phyloP scores from a whole-genome alignment of 1,140 invertebrate species.

The Dendrolimus punctatus region DNA sequence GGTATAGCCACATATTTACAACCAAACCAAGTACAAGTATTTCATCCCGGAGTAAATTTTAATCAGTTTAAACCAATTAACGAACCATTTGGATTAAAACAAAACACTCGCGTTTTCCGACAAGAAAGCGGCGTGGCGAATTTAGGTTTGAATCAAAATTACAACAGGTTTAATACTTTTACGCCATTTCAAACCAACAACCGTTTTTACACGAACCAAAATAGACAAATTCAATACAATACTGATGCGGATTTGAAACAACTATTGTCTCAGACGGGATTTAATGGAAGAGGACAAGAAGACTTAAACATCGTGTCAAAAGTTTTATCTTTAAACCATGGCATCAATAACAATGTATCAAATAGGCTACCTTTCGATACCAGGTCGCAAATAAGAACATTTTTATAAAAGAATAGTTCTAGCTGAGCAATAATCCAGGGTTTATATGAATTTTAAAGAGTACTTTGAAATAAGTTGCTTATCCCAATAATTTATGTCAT shows the following conservation, averaged over 20 bases:
- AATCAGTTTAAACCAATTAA: conserved; percentile 37
- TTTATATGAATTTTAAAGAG: no score
- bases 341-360: conserved; percentile 49
- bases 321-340: conserved; percentile 83
- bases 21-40: conserved; percentile 30
- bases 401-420: conserved; percentile 8
- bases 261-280: conserved; percentile 76
- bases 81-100: conserved; percentile 39
- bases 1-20: conserved; percentile 59
- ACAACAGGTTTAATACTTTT: conserved; percentile 46
- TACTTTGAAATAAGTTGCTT: no score
- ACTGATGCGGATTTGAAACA: conserved; percentile 77
- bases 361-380: conserved; percentile 51
- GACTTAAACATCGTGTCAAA: conserved; percentile 87
- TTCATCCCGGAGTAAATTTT: conserved; percentile 35
- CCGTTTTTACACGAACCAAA: conserved; percentile 33
- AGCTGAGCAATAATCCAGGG: no score
- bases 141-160: conserved; percentile 65
- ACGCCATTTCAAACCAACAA: conserved; percentile 33
- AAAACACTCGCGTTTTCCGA: conserved; percentile 58
- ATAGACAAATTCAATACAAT: conserved; percentile 38
- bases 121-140: conserved; percentile 70
- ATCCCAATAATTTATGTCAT: no score
- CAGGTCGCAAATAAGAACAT: conserved; percentile 39
- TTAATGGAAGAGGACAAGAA: conserved; percentile 75